A percentile compares a stretch with the other conserved stretches of the same genome.
phyloP scores from a whole-genome alignment of 2,113 vertebrate genomes.

The Callocephalon fimbriatum region DNA sequence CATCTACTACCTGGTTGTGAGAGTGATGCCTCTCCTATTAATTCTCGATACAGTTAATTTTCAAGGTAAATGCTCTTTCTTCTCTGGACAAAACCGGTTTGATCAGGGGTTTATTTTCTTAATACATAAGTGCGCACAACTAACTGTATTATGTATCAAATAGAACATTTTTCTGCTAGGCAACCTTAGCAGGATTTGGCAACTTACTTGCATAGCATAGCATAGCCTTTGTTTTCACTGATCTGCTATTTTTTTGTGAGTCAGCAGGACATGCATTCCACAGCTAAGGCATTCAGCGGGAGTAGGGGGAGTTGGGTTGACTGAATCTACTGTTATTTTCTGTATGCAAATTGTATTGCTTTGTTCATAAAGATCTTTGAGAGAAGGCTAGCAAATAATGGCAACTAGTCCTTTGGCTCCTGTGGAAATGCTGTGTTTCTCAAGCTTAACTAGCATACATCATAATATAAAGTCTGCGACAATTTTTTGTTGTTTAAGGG shows the following conservation, averaged over 20 bases:
- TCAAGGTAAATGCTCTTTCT: not conserved
- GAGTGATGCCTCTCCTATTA: not conserved
- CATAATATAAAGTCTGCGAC: not conserved
- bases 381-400: not conserved
- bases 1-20: not conserved
- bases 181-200: not conserved
- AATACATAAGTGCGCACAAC: not conserved
- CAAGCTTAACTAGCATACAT: not conserved
- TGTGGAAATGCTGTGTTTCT: not conserved
- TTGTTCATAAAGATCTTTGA: not conserved
- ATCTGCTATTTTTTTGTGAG: not conserved
- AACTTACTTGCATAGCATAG: fast-evolving
- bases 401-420: not conserved
- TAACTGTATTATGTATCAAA: not conserved
- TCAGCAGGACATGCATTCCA: not conserved
- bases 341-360: not conserved
- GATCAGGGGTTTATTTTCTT: not conserved
- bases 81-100: not conserved
- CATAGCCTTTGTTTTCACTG: not conserved
- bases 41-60: not conserved
- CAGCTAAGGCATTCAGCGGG: not conserved
- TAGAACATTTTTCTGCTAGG: not conserved
- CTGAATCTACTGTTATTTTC: not conserved
- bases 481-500: not conserved
- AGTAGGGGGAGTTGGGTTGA: not conserved